Percentiles rank a stretch among this genome's conserved stretches.
Evolutionary conservation across 2,888 invertebrate genomes (phyloP).

Genomic region (Andrena bucephala): DNA sequence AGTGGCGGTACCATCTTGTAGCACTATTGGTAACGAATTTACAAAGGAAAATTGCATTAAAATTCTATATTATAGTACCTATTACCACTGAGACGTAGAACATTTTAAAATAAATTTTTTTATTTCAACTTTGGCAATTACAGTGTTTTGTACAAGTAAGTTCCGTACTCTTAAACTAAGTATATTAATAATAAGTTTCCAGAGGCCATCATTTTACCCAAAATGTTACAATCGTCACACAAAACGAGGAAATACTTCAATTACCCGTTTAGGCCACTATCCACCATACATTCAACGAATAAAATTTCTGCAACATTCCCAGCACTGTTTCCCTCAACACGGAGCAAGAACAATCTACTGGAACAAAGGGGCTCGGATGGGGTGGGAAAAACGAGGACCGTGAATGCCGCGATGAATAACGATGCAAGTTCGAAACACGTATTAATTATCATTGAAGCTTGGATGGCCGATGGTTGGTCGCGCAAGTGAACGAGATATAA

Average conservation of each 20-base stretch:
- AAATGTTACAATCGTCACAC: neutral
- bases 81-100: no score
- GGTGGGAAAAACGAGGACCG: neutral
- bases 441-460: conserved; percentile 52
- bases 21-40: no score
- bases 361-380: neutral
- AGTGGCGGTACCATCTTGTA: no score
- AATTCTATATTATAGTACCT: no score
- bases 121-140: no score
- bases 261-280: neutral
- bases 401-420: conserved; percentile 41
- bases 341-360: conserved; percentile 7
- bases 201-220: neutral
- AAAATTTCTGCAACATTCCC: neutral
- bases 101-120: no score
- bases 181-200: neutral
- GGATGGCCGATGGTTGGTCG: conserved; percentile 13
- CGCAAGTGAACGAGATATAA: conserved; percentile 38
- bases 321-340: neutral
- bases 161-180: no score
- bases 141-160: no score
- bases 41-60: no score
- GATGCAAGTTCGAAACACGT: conserved; percentile 47
- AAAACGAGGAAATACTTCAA: conserved; percentile 17
- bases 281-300: neutral